Evolutionary conservation across 2,888 invertebrate genomes (phyloP).

Genomic region (Theretra japonica): DNA sequence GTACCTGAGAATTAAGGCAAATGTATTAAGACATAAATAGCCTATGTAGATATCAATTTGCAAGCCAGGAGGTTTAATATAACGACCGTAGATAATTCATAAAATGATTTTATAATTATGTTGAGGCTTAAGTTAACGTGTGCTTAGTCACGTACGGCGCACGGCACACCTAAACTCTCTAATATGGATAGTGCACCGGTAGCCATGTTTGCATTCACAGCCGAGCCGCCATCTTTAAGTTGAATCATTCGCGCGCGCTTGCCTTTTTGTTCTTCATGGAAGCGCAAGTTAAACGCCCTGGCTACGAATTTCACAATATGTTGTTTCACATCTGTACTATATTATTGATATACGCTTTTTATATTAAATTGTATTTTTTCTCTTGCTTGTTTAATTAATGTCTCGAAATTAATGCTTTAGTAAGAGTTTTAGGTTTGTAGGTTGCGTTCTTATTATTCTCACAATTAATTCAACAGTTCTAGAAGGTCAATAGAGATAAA

Average conservation of each 20-base stretch:
- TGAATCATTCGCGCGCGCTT: conserved; percentile 51
- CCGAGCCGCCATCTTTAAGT: conserved; percentile 51
- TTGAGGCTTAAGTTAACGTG: conserved; percentile 40
- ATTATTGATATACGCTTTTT: background rate
- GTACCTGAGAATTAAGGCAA: too few species aligned
- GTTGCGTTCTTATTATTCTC: too few species aligned
- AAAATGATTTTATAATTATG: conserved; percentile 46
- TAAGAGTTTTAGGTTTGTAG: background rate
- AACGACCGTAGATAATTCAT: background rate
- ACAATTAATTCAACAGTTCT: too few species aligned
- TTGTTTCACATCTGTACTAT: background rate
- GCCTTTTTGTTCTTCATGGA: conserved; percentile 33
- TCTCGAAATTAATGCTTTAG: conserved; percentile 10
- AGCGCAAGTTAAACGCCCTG: background rate
- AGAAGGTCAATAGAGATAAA: too few species aligned
- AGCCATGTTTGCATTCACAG: conserved; percentile 50
- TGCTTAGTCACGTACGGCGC: conserved; percentile 42
- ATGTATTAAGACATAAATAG: too few species aligned
- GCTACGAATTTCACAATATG: background rate
- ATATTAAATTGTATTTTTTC: background rate
- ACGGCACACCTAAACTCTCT: conserved; percentile 45
- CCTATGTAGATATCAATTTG: too few species aligned
- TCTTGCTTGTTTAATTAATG: background rate
- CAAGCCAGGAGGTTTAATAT: background rate
- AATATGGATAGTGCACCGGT: conserved; percentile 51